A percentile compares a stretch with the other conserved stretches of the same genome.
Evolutionary conservation across 2,888 invertebrate species (phyloP).

Genomic region (Sicus ferrugineus): DNA sequence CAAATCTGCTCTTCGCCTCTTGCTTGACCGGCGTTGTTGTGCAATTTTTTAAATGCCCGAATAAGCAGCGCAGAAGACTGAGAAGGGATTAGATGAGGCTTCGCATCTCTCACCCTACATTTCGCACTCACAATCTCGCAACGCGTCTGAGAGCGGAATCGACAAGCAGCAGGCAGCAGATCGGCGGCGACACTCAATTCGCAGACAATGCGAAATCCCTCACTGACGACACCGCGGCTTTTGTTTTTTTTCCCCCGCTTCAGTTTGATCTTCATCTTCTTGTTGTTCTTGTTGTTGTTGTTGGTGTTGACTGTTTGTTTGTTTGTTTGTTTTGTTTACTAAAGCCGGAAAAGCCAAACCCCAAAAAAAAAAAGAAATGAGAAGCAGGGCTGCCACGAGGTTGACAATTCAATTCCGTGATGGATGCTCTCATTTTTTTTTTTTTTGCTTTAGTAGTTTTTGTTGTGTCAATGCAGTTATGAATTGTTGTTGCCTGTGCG

Average conservation of each 20-base stretch:
- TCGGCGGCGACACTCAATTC: background rate
- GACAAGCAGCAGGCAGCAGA: background rate
- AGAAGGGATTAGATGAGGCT: background rate
- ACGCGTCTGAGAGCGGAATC: constrained; percentile 9
- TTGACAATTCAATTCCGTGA: constrained; percentile 28
- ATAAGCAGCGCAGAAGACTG: background rate
- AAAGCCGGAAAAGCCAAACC: constrained; percentile 32
- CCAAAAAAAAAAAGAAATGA: constrained; percentile 12
- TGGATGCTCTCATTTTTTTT: constrained; percentile 27
- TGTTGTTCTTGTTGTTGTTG: background rate
- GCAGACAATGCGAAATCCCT: background rate
- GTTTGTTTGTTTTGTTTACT: constrained; percentile 18
- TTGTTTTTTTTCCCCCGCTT: background rate
- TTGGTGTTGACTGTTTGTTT: background rate
- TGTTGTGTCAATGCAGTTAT: background rate
- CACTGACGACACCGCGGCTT: background rate
- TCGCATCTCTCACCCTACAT: background rate
- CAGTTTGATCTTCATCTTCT: background rate
- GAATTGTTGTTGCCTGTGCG: constrained; percentile 9
- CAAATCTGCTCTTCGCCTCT: background rate
- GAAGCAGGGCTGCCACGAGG: background rate
- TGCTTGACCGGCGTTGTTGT: constrained; percentile 1
- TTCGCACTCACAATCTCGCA: constrained; percentile 14
- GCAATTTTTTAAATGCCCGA: constrained; percentile 13
- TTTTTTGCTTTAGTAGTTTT: background rate